Evolutionary conservation across 2,113 vertebrate genomes (phyloP), one percentile per base, ranked within the genome.

Genomic region (Phylloscopus whistleri): DNA sequence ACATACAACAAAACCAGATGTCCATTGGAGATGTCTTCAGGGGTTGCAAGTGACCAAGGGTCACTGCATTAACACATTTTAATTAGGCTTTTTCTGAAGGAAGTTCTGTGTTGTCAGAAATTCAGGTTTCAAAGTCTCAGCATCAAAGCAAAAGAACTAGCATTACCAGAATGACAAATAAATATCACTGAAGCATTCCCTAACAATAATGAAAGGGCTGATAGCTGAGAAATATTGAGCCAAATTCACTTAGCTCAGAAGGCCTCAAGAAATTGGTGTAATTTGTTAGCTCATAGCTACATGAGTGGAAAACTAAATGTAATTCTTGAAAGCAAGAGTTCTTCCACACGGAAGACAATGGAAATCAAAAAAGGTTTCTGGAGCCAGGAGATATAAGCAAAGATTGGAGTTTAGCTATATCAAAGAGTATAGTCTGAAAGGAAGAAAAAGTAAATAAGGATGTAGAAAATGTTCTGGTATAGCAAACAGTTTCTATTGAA

Each of bases 241-340:
- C 77, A 97, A 96, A 97, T 90, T 97, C 94, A 93, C 91, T 97
- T 96, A 97, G 70, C 84, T 95, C 22, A 9, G 84, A 95, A 94
- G 58, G 33, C 80, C 75, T 97, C 80, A 91, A 95, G 86, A 97
- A 96, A 96, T 63, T 94, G 84, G 72, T 90, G 48, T 73, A 89
- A 89, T 97, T 98, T 97, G 90, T 96, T 94, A 90, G 88, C 84
- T 96, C 85, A 66, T 52, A 94, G 86, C 72, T 87, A 87, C 83
- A 95, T 41, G 82, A 97, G 75, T 91, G 84, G 95, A 94, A 97
- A 98, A 94, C 82, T 86, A 94, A 98, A 95, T 91, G 68, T 72
- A 81, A 91, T 89, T 18, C 77, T 96, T 73, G 69, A 78, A n/a
- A 90, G 91, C 6, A n/a, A 96, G 85, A 94, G 85, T 62, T 88